Evolutionary conservation across 1,140 invertebrate species (phyloP), one percentile per base, ranked within the genome.

Genomic region (Zaprionus africanus): DNA sequence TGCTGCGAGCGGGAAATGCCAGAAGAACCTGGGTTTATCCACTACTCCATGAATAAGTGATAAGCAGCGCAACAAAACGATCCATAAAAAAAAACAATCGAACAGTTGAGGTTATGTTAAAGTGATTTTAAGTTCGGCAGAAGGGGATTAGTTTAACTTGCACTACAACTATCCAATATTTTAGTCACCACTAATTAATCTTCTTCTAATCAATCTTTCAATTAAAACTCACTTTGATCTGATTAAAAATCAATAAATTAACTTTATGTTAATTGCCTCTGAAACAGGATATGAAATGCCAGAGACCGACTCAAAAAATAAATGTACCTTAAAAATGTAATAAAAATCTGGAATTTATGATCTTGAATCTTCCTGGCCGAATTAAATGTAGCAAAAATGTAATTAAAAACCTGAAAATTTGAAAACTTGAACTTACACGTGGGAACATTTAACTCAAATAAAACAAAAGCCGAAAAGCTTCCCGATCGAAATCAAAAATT

Each of bases 1-100:
- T 7, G 15, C 12, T 26, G 24, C 11, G 17, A 41, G 56, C 36
- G 59, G 34, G 59, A 62, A 65, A 65, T 65, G 36, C 34, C 63
- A 51, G 46, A 51, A 51, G 46, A 57, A 56, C 53, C 31, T 56
- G 24, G 26, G 53, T 56, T 56, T 56, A 22, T 51, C 19, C 19
- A 12, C 46, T 22, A 51, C 12, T 51, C 11, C 12, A 51, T 51
- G 46, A 51, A 51, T 51, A 51, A 51, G 11, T 51, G 46, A 51
- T 51, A 24, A 24, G 46, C 19, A 51, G 4, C 46, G 11, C 17
- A 24, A n/a, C n/a, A 6, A 51, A 51, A 24, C 9, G 12, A 51
- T 51, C 17, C 19, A 51, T 24, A 24, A 51, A 24, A 22, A 49
- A 49, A 22, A 22, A 22, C 2, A 49, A 49, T 4, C 17, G 17